Base-by-base conservation (phyloP, 1,140 invertebrate genomes). In the Dinoponera quadriceps region DNA sequence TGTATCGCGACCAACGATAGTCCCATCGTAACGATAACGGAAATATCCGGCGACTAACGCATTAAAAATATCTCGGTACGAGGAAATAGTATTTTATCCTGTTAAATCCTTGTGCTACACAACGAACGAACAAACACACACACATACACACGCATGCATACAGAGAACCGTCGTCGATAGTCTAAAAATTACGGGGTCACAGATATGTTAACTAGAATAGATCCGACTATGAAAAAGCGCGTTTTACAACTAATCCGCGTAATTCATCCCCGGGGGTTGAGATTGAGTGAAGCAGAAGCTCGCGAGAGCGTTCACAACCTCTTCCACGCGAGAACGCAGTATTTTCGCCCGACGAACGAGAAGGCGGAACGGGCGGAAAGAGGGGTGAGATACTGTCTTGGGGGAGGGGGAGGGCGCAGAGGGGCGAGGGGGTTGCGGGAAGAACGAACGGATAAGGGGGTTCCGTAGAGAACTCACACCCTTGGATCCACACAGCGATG, bases 321-420 rank as follows among this genome's bases (percentile, higher is more conserved):
- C n/a, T 59, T 80, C 51, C 65, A 48, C 65, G 51, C 63, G 65
- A 57, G 63, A 69, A 49, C 63, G 14, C 44, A 78, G 63, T 78
- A 78, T 65, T 80, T 80, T 80, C 71, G 65, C 65, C 65, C 75
- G 65, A 29, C 25, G 51, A 82, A 75, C 38, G 69, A 63, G 48
- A 73, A 71, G n/a, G 29, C n/a, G 18, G 14, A 54, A 25, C 20
- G 22, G 13, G 60, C 59, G 20, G 25, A 3, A 14, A 14, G 5
- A 9, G 16, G 20, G 22, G 11, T 3, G 44, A 16, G 74, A n/a
- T 33, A 5, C 2, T 2, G 5, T 33, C 2, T 5, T 33, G 48
- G 73, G n/a, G 20, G 3, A 16, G 11, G 3, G 11, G 16, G 4
- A 4, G 16, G 25, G 14, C 2, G 38, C 13, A 51, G 22, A 11